phyloP scores from a whole-genome alignment of 1,140 invertebrate species.

The Steinernema khuongi region DNA sequence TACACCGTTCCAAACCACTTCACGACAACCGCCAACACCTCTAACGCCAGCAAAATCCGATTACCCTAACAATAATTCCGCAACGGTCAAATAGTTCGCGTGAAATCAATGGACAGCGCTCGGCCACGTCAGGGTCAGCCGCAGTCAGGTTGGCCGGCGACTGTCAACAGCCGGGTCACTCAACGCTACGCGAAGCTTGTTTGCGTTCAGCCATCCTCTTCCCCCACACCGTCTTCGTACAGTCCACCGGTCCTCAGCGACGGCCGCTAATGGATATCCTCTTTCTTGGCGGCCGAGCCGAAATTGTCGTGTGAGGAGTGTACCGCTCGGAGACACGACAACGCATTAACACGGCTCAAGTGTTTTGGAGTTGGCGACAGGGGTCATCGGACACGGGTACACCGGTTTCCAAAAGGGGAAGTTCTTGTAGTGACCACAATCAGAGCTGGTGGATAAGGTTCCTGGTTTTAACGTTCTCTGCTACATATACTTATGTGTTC shows the following conservation, averaged over 20 bases:
- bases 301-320: background rate
- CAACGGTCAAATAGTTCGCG: background rate
- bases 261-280: slow-evolving; percentile 13
- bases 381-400: background rate
- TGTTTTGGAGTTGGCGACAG: background rate
- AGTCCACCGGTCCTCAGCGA: background rate
- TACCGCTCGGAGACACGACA: background rate
- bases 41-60: background rate
- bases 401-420: background rate
- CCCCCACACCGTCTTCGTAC: too few relatives aligned
- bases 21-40: too few relatives aligned
- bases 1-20: too few relatives aligned
- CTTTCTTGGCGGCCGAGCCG: background rate
- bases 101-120: background rate
- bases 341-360: slow-evolving; percentile 8
- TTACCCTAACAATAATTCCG: slow-evolving; percentile 2
- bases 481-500: too few relatives aligned
- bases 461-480: background rate
- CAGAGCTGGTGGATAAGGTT: background rate
- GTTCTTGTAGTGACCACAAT: background rate
- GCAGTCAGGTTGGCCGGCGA: background rate
- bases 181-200: background rate
- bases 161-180: slow-evolving; percentile 6
- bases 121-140: background rate
- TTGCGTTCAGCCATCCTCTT: background rate